Conservation (phyloP, 1,140 invertebrate species). For the Frieseomelitta varia region DNA sequence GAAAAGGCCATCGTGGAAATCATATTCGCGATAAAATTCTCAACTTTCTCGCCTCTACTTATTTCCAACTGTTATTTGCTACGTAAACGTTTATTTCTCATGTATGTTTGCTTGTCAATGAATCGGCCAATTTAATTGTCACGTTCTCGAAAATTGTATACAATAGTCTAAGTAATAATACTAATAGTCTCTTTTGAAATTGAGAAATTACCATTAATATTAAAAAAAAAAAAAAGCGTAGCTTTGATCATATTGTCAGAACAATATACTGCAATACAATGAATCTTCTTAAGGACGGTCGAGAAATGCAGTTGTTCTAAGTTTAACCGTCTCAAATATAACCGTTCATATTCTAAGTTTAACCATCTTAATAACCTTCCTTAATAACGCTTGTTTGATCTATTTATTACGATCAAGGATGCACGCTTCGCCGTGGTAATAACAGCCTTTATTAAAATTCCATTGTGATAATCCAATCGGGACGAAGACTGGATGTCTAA, state of each 20-base stretch:
- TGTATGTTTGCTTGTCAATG: background rate
- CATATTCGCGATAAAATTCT: background rate
- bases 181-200: too few species aligned
- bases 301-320: conserved; percentile 27
- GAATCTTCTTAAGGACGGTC: background rate
- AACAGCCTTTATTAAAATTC: conserved; percentile 40
- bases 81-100: background rate
- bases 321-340: conserved; percentile 73
- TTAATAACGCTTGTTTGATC: background rate
- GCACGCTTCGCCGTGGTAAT: background rate
- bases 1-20: background rate
- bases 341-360: conserved; percentile 35
- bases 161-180: too few species aligned
- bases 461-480: conserved; percentile 42
- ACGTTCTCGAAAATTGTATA: too few species aligned
- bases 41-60: background rate
- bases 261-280: background rate
- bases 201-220: too few species aligned
- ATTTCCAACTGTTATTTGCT: background rate
- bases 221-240: too few species aligned
- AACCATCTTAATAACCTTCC: background rate
- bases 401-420: background rate
- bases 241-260: too few species aligned
- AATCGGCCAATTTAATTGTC: background rate
- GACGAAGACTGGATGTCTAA: conserved; percentile 26